phyloP scores from a whole-genome alignment of 2,888 invertebrate genomes.

The Lithophane socia region DNA sequence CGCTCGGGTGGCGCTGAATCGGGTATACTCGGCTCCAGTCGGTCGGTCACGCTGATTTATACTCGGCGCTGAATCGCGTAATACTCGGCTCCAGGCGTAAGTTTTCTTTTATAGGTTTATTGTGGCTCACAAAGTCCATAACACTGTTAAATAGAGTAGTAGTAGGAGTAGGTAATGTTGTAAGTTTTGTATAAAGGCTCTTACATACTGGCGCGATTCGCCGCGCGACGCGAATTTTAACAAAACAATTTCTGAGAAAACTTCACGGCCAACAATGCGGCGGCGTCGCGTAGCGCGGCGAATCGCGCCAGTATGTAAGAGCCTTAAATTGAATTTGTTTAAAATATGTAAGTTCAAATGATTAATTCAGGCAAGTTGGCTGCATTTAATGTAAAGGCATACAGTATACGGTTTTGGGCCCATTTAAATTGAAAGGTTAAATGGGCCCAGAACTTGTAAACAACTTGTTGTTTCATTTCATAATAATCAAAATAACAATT shows the following conservation, averaged over 20 bases:
- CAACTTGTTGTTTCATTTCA: not conserved
- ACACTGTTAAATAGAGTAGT: too few species aligned
- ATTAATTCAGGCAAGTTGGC: not conserved
- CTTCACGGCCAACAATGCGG: too few species aligned
- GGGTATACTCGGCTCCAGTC: not conserved
- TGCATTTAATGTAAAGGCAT: not conserved
- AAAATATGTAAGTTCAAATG: not conserved
- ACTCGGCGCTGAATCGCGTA: not conserved
- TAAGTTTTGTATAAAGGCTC: too few species aligned
- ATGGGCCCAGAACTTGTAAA: too few species aligned
- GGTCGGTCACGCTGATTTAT: not conserved
- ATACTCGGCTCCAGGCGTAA: not conserved
- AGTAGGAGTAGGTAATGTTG: too few species aligned
- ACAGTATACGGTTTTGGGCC: not conserved
- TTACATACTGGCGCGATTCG: too few species aligned
- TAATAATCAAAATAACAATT: not conserved
- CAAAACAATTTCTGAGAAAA: too few species aligned
- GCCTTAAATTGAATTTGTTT: too few species aligned
- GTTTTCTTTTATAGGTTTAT: not conserved
- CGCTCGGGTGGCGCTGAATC: not conserved
- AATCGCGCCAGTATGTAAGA: too few species aligned
- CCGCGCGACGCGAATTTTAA: too few species aligned
- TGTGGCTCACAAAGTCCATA: not conserved
- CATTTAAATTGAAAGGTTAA: not conserved
- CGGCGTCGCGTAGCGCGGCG: too few species aligned